A percentile compares a stretch with the other conserved stretches of the same genome.
phyloP scores from a whole-genome alignment of 2,797 vertebrate species.

The Scolopax bukidnonensis region DNA sequence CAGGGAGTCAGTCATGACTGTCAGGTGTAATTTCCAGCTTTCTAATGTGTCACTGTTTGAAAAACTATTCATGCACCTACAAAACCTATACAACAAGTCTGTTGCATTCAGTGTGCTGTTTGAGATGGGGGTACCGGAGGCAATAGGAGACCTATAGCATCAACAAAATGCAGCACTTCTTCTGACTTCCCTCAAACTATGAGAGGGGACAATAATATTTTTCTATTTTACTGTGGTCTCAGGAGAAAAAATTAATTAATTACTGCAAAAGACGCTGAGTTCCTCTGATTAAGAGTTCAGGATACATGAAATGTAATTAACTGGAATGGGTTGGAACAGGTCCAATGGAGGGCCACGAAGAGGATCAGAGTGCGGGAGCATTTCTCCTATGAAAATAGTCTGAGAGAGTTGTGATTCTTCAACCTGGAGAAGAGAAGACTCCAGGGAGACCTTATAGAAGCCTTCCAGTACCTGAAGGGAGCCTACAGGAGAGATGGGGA shows the following conservation, averaged over 20 bases:
- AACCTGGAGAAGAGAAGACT: too few relatives aligned
- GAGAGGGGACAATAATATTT: background rate
- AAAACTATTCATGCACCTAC: background rate
- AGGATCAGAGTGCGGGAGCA: too few relatives aligned
- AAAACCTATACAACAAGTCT: background rate
- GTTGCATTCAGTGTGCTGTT: background rate
- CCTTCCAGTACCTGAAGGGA: too few relatives aligned
- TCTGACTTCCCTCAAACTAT: background rate
- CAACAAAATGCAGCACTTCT: background rate
- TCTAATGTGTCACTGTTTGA: background rate
- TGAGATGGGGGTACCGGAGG: background rate
- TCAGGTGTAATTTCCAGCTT: background rate
- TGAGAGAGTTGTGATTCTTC: too few relatives aligned
- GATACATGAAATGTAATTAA: background rate
- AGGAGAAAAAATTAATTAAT: background rate
- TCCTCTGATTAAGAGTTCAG: background rate
- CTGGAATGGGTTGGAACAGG: too few relatives aligned
- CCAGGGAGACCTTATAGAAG: too few relatives aligned
- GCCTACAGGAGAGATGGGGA: too few relatives aligned
- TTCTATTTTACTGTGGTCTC: background rate
- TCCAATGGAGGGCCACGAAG: too few relatives aligned
- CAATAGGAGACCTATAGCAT: background rate
- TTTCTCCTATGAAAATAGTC: too few relatives aligned
- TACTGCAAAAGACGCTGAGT: background rate
- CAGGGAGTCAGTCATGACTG: background rate